phyloP scores from a whole-genome alignment of 2,888 invertebrate species.

The Lasioglossum oenotherae region DNA sequence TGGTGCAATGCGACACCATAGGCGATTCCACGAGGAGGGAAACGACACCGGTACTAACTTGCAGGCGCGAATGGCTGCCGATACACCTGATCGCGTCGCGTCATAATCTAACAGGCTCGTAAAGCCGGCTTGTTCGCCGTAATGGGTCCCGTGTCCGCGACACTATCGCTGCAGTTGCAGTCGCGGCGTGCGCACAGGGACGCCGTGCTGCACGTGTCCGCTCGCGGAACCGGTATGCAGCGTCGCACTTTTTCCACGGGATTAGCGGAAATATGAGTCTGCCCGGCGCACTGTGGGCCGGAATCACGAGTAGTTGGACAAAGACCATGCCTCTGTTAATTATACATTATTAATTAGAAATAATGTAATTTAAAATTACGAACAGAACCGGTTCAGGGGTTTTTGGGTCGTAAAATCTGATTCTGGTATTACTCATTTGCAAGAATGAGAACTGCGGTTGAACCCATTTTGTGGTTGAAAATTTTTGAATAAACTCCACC shows the following conservation, averaged over 20 bases:
- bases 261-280: constrained; percentile 59
- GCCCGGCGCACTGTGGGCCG: constrained; percentile 12
- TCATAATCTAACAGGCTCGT: constrained; percentile 20
- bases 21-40: constrained; percentile 7
- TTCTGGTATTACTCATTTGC: neutral
- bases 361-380: neutral
- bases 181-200: neutral
- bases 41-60: constrained; percentile 11
- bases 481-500: neutral
- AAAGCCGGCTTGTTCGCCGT: constrained; percentile 15
- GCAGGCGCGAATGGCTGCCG: constrained; percentile 20
- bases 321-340: neutral
- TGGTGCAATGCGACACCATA: constrained; percentile 16
- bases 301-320: neutral
- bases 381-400: neutral
- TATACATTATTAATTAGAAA: neutral
- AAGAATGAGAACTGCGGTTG: neutral
- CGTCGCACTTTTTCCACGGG: constrained; percentile 49
- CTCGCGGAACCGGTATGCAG: constrained; percentile 53
- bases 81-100: constrained; percentile 28
- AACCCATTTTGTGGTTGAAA: neutral
- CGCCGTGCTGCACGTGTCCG: constrained; percentile 48
- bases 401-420: neutral
- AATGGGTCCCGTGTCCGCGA: constrained; percentile 23
- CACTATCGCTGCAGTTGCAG: constrained; percentile 4